Evolutionary conservation across 2,888 invertebrate genomes (phyloP).

Genomic region (Bruchidius siliquastri): DNA sequence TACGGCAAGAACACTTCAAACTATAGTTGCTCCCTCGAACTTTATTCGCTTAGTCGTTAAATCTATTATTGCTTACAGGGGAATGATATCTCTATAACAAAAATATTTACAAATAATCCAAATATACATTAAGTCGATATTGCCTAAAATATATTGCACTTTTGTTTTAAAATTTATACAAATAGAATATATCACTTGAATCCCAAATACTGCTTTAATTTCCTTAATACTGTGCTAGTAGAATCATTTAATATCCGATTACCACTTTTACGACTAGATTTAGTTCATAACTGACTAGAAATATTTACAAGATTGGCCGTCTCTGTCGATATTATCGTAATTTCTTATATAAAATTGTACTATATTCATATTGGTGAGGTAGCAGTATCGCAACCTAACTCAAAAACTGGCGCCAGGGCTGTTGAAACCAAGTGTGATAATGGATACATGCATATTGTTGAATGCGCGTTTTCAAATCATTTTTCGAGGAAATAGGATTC

Average conservation of each 20-base stretch:
- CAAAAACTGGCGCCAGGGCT: too few relatives aligned
- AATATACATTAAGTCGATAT: conserved; percentile 27
- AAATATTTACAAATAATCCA: conserved; percentile 27
- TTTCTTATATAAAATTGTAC: not conserved
- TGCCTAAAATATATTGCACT: conserved; percentile 47
- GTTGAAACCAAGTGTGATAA: too few relatives aligned
- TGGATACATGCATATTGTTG: too few relatives aligned
- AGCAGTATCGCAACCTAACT: too few relatives aligned
- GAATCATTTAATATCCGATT: not conserved
- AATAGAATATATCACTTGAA: conserved; percentile 40
- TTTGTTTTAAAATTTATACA: conserved; percentile 25
- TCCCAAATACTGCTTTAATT: conserved; percentile 43
- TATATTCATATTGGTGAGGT: conserved; percentile 3
- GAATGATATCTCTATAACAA: conserved; percentile 25
- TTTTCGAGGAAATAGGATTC: too few relatives aligned
- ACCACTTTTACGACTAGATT: not conserved
- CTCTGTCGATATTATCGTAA: not conserved
- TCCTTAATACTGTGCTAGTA: conserved; percentile 39
- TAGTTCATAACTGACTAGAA: conserved; percentile 21
- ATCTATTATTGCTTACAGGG: conserved; percentile 32
- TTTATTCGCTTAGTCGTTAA: conserved; percentile 5
- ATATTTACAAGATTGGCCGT: conserved; percentile 3
- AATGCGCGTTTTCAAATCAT: too few relatives aligned
- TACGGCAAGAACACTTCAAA: not conserved
- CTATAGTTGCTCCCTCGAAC: not conserved